A percentile compares a stretch with the other conserved stretches of the same genome.
Evolutionary conservation across 2,113 vertebrate species (phyloP).

Genomic region (Microtus montanus): DNA sequence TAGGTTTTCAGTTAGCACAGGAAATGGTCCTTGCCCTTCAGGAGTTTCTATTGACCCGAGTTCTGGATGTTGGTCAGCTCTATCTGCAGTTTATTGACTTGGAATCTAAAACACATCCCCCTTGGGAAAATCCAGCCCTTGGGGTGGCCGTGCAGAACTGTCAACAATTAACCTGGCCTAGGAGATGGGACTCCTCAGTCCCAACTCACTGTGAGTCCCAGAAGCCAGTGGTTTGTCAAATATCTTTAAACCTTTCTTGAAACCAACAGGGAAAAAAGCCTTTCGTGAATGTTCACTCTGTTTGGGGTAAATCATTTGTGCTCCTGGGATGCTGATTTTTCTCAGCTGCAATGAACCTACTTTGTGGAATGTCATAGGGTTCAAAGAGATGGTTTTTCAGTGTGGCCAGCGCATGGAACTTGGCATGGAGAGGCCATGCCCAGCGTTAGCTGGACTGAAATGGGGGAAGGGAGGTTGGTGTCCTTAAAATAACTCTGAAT

Average conservation of each 20-base stretch:
- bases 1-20: slow-evolving; percentile 55
- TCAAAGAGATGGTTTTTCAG: slow-evolving; percentile 11
- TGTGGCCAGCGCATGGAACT: background rate
- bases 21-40: slow-evolving; percentile 57
- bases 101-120: slow-evolving; percentile 65
- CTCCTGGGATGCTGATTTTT: background rate
- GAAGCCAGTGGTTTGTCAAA: slow-evolving; percentile 50
- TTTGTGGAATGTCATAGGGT: background rate
- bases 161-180: background rate
- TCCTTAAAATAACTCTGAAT: background rate
- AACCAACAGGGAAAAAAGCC: background rate
- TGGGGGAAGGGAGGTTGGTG: background rate
- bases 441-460: background rate
- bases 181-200: slow-evolving; percentile 40
- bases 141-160: slow-evolving; percentile 64
- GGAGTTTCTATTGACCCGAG: slow-evolving; percentile 64
- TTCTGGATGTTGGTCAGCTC: slow-evolving; percentile 71
- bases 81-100: slow-evolving; percentile 65
- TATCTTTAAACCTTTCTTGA: slow-evolving; percentile 59
- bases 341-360: background rate
- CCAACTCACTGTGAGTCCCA: background rate
- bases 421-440: background rate
- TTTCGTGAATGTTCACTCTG: slow-evolving; percentile 30
- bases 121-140: slow-evolving; percentile 64
- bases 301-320: background rate